Percentiles rank a stretch among this genome's conserved stretches.
phyloP scores from a whole-genome alignment of 2,797 vertebrate genomes.

The Poeciliopsis infans region DNA sequence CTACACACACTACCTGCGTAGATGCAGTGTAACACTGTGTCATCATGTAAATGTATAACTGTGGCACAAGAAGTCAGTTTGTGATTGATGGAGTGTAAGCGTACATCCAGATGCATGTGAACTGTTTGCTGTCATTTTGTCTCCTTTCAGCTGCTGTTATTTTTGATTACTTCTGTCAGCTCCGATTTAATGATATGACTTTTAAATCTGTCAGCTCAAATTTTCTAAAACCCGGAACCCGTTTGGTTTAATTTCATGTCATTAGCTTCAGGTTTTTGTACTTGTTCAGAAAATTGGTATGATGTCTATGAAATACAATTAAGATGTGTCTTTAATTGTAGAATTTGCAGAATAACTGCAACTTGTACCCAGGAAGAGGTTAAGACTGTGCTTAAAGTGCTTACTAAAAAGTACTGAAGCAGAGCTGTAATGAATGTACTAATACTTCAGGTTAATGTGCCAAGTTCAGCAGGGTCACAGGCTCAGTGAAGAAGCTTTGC shows the following conservation, averaged over 20 bases:
- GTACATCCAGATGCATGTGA: constrained; percentile 29
- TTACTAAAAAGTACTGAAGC: constrained; percentile 3
- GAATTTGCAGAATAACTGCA: neutral
- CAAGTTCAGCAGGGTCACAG: constrained; percentile 10
- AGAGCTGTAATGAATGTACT: neutral
- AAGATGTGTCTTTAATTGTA: constrained; percentile 5
- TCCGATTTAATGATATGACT: constrained; percentile 20
- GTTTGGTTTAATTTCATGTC: neutral
- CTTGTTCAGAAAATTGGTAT: neutral
- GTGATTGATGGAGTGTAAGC: constrained; percentile 40
- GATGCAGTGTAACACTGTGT: constrained; percentile 48
- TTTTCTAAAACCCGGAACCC: constrained; percentile 8
- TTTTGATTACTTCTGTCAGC: constrained; percentile 18
- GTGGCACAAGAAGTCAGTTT: constrained; percentile 47
- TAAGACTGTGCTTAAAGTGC: neutral
- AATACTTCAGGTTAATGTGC: constrained; percentile 2
- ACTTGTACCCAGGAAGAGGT: neutral
- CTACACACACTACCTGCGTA: constrained; percentile 19
- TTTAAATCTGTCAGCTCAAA: neutral
- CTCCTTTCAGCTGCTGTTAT: constrained; percentile 14
- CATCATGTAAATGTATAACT: constrained; percentile 55
- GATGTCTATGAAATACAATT: constrained; percentile 30
- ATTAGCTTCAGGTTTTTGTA: constrained; percentile 1
- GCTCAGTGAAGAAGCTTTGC: neutral
- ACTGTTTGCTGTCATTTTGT: constrained; percentile 18